Base-by-base conservation (phyloP, 37 sponge, comb jelly and placozoan species). In the Bolinopsis microptera region DNA sequence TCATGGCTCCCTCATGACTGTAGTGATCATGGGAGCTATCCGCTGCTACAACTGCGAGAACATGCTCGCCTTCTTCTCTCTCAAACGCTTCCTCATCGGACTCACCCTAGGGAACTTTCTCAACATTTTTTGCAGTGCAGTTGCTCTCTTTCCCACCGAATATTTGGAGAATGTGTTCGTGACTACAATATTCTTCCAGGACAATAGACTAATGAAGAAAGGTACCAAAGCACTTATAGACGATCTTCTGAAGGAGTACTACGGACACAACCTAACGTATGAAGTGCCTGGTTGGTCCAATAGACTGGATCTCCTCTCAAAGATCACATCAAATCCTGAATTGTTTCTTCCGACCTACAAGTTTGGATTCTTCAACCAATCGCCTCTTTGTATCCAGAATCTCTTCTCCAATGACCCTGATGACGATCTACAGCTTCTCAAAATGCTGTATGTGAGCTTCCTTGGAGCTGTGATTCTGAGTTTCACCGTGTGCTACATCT, bases 311-410 rank as follows among this genome's bases (percentile, higher is more conserved):
- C 61, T 39, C 90, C 90, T 86, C 90, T 86, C 90, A 5, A 38
- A 86, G 28, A 18, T 86, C 1, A 86, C 90, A 24, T 86, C 90
- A 18, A 26, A 24, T 41, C 90, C 90, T 13, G 41, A n/a, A 0
- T 0, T 27, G 2, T 86, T 86, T 86, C 48, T 24, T 39, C 41
- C 90, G 2, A 13, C 13, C 0, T 16, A 34, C 26, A 86, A 86
- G 90, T 41, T 86, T 3, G 90, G 90, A 21, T 86, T 40, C 48
- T 86, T 86, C 61, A 86, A 86, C 90, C 90, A 86, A 25, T 86
- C 90, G 0, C 90, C 90, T 0, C 90, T 86, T 0, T 86, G 90
- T 40, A 86, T 86, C n/a, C 90, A 86, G 61, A 86, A 86, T 48
- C 41, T 86, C 25, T 86, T 86, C 36, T 39, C 61, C 24, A 34